Conservation (phyloP, 2,113 vertebrate species). For the Thymallus thymallus region DNA sequence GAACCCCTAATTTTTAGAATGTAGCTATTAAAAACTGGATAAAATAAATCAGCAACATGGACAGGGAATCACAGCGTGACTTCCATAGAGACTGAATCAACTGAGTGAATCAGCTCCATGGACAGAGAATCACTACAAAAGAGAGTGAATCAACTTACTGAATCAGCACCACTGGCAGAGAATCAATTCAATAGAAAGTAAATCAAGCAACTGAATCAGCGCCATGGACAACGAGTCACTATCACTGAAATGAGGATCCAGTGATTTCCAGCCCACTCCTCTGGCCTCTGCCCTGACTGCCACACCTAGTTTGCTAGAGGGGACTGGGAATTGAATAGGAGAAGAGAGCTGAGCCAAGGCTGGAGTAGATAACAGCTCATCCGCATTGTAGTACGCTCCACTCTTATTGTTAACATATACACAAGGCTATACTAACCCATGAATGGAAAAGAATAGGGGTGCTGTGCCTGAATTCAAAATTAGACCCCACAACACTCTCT, state of each 20-base stretch:
- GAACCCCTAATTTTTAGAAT: too few species aligned
- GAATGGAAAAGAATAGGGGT: conserved; percentile 27
- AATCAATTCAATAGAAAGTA: neutral
- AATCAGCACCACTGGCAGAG: neutral
- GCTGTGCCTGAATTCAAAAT: conserved; percentile 64
- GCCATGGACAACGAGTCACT: neutral
- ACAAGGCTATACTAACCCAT: neutral
- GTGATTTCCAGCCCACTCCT: neutral
- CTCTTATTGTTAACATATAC: conserved; percentile 9
- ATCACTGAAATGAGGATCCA: neutral
- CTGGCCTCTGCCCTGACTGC: neutral
- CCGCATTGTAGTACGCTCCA: conserved; percentile 28
- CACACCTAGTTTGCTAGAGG: conserved; percentile 16
- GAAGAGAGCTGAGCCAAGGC: conserved; percentile 19
- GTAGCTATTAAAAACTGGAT: neutral
- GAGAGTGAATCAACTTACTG: neutral
- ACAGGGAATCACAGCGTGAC: conserved; percentile 1
- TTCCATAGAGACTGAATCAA: neutral
- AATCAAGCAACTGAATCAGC: neutral
- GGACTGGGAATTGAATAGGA: conserved; percentile 20
- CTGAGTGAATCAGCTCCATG: neutral
- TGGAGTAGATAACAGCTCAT: conserved; percentile 48
- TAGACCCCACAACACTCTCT: conserved; percentile 2
- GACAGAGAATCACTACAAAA: neutral
- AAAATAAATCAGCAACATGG: conserved; percentile 46